Evolutionary conservation across 2,797 vertebrate species (phyloP), one percentile per base, ranked within the genome.

Genomic region (Xiphorhynchus erythropygius): DNA sequence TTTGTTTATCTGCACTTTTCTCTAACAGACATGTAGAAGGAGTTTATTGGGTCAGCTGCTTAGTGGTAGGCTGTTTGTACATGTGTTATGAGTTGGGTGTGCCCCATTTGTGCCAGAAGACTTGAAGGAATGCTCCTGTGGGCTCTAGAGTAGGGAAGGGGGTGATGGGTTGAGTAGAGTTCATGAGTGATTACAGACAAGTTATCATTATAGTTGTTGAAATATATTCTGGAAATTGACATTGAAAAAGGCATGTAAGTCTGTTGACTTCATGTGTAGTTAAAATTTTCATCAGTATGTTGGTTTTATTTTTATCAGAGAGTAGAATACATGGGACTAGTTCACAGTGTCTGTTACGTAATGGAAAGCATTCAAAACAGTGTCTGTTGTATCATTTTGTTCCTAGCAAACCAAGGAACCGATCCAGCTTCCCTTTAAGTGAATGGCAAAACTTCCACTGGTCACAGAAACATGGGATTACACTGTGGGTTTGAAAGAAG

Each of bases 401-500:
- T 87, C 32, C 41, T 68, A 65, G 57, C 19, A 75, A 89, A 92
- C 9, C 14, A 42, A 77, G 30, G 47, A 71, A 24, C 1, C 57
- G 46, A 62, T 87, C 60, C 42, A 64, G 8, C 64, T 92, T 88
- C 13, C 25, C 44, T 81, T 57, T 60, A 87, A 55, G 44, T 52
- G 39, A 89, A 50, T 2, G 7, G 46, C 32, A 91, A 62, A 92
- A 88, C 39, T 91, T 86, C 32, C 8, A 19, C 64, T 0, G 4
- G 57, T 87, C 67, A 64, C 42, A 81, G 81, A 42, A 77, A 37
- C 4, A 1, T 4, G 7, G 46, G 69, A 86, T 90, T 95, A 69
- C 8, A 11, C 42, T 50, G 35, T 5, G 5, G 46, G 39, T 78
- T 78, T 93, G 79, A 76, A 87, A 94, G 57, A 89, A 93, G 14